phyloP scores from a whole-genome alignment of 2,797 vertebrate species.

The Eulemur mongoz region DNA sequence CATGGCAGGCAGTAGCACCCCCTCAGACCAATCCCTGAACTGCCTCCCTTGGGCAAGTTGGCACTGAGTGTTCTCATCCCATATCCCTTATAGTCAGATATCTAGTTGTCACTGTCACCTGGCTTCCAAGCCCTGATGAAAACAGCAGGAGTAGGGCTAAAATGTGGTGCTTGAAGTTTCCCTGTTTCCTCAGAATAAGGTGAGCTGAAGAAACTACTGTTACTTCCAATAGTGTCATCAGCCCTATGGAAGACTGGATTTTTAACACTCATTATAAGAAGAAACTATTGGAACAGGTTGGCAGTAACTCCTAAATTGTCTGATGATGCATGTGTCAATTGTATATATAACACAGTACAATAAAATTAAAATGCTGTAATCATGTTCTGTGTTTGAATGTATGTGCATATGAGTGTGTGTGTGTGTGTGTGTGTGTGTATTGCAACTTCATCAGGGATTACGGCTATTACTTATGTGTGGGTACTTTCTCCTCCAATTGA shows the following conservation, averaged over 20 bases:
- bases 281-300: neutral
- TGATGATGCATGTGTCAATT: neutral
- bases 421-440: neutral
- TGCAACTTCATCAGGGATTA: neutral
- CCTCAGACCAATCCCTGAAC: neutral
- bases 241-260: neutral
- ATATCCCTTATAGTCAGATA: neutral
- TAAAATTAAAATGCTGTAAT: constrained; percentile 7
- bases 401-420: neutral
- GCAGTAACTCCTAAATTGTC: neutral
- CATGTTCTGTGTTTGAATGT: neutral
- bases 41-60: neutral
- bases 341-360: neutral
- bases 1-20: neutral
- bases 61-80: neutral
- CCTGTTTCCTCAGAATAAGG: neutral
- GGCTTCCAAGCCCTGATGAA: neutral
- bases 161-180: neutral
- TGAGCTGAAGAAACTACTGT: neutral
- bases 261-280: neutral
- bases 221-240: neutral
- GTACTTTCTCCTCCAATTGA: neutral
- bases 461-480: neutral
- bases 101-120: neutral
- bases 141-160: neutral